A percentile compares a stretch with the other conserved stretches of the same genome.
Evolutionary conservation across 2,888 invertebrate genomes (phyloP).

Genomic region (Andrena hattorfiana): DNA sequence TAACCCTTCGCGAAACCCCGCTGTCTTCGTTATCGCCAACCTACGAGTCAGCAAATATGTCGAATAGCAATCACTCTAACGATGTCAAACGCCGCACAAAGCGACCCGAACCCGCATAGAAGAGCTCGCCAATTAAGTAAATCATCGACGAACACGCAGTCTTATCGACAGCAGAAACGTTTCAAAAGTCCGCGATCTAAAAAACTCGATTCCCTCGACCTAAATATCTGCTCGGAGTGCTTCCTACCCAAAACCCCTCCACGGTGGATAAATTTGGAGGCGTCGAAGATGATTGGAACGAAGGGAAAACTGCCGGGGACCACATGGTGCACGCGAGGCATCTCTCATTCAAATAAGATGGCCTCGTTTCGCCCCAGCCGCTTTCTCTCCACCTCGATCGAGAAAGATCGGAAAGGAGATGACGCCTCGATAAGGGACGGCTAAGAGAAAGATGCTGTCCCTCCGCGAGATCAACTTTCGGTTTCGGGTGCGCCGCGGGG

Average conservation of each 20-base stretch:
- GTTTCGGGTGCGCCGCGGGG: conserved; percentile 60
- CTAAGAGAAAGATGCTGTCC: conserved; percentile 47
- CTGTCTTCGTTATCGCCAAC: background rate
- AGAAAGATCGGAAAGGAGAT: conserved; percentile 63
- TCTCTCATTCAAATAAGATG: conserved; percentile 77
- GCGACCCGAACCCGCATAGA: too few species aligned
- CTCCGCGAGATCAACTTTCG: conserved; percentile 68
- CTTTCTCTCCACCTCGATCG: conserved; percentile 80
- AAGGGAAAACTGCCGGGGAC: conserved; percentile 61
- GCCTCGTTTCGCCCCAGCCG: conserved; percentile 76
- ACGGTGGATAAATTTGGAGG: conserved; percentile 19
- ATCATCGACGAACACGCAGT: too few species aligned
- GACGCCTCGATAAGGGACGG: conserved; percentile 62
- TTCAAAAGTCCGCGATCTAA: background rate
- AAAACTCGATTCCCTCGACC: background rate
- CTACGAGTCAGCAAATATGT: background rate
- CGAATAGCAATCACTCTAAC: background rate
- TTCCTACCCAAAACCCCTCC: background rate
- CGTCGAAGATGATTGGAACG: conserved; percentile 34
- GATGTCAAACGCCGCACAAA: background rate
- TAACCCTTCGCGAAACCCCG: conserved; percentile 23
- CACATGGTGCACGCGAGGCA: conserved; percentile 58
- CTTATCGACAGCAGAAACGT: background rate
- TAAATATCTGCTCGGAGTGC: background rate
- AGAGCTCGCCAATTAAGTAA: too few species aligned